Conservation (phyloP, 2,888 invertebrate species). For the Tortrix viridana region DNA sequence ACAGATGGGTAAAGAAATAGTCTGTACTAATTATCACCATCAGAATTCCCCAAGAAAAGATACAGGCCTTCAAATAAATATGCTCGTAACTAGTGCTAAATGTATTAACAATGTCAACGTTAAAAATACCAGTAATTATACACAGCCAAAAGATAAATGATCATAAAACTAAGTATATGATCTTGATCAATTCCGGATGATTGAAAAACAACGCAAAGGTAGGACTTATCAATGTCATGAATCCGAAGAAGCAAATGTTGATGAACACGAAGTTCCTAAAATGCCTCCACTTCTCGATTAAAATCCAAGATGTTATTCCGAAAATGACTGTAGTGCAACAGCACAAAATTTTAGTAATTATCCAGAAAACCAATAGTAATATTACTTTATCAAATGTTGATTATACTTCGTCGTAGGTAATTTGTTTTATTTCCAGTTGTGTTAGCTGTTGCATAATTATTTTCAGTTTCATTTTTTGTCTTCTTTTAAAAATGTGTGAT, state of each 20-base stretch:
- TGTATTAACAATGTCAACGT: slow-evolving; percentile 1
- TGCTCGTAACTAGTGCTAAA: not conserved
- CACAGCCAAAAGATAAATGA: slow-evolving; percentile 8
- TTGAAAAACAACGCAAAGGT: not conserved
- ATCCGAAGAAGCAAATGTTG: not conserved
- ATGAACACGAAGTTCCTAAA: slow-evolving; percentile 9
- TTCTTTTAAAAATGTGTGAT: too few relatives aligned
- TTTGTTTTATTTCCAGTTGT: not conserved
- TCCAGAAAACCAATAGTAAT: not conserved
- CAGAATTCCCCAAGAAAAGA: not conserved
- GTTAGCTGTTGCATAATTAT: not conserved
- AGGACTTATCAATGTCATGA: not conserved
- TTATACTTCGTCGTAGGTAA: not conserved
- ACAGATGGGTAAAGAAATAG: too few relatives aligned
- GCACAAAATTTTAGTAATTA: not conserved
- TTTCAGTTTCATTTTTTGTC: not conserved
- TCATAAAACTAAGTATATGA: not conserved
- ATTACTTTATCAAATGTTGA: not conserved
- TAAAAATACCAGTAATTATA: not conserved
- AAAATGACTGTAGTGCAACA: not conserved
- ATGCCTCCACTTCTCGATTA: slow-evolving; percentile 4
- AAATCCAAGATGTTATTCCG: slow-evolving; percentile 3
- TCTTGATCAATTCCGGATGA: not conserved
- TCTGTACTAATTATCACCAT: not conserved
- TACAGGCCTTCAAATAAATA: not conserved